Conservation (phyloP, 2,888 invertebrate genomes). For the Zeuzera pyrina region DNA sequence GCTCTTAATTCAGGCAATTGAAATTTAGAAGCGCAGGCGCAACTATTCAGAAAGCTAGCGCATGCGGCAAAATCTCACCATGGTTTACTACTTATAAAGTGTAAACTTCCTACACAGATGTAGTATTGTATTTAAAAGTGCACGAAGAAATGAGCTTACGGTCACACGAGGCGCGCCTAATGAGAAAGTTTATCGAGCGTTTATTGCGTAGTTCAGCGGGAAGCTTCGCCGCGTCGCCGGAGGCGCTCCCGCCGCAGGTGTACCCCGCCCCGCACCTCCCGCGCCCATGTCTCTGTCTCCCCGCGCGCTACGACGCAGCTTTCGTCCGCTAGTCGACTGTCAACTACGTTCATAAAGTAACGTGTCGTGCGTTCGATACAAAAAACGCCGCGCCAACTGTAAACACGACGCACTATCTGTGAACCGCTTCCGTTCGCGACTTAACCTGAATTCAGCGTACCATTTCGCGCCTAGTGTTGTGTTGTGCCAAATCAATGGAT, state of each 20-base stretch:
- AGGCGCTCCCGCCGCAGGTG: slow-evolving; percentile 55
- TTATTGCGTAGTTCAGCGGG: slow-evolving; percentile 70
- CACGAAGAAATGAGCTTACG: slow-evolving; percentile 64
- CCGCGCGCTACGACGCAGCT: slow-evolving; percentile 34
- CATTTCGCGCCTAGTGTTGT: slow-evolving; percentile 47
- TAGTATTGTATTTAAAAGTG: slow-evolving; percentile 53
- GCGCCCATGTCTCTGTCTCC: slow-evolving; percentile 28
- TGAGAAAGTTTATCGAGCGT: slow-evolving; percentile 74
- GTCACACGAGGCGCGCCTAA: slow-evolving; percentile 71
- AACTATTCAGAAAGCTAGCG: neutral
- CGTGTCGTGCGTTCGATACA: slow-evolving; percentile 21
- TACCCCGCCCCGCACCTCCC: slow-evolving; percentile 29
- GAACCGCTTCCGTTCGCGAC: slow-evolving; percentile 57
- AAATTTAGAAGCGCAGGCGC: neutral
- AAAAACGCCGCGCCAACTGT: slow-evolving; percentile 61
- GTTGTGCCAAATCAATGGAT: slow-evolving; percentile 61
- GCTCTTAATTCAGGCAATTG: too few species aligned
- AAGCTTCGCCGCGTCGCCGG: slow-evolving; percentile 57
- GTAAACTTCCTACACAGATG: slow-evolving; percentile 12
- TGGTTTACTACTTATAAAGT: neutral
- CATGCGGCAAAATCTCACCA: neutral
- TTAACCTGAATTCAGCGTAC: slow-evolving; percentile 48
- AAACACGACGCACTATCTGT: slow-evolving; percentile 66
- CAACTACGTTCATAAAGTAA: slow-evolving; percentile 49
- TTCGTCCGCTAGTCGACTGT: slow-evolving; percentile 61